Conservation (phyloP, 2,888 invertebrate genomes). For the Sericinus montela region DNA sequence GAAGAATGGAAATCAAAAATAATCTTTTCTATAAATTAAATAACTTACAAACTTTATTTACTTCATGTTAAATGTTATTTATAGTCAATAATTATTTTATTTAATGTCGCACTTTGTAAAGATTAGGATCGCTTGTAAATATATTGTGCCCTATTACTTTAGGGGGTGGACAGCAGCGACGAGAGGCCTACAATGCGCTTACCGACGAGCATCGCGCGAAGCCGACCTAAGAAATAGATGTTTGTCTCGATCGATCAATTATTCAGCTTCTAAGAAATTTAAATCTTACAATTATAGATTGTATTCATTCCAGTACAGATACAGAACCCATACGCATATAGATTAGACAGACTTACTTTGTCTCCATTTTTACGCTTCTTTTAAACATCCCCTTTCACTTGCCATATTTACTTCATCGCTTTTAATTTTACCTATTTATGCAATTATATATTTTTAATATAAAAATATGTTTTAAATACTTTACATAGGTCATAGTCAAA, state of each 20-base stretch:
- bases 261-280: constrained; percentile 21
- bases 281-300: not conserved
- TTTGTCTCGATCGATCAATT: constrained; percentile 43
- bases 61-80: too few relatives aligned
- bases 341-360: not conserved
- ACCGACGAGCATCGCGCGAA: constrained; percentile 65
- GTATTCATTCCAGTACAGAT: not conserved
- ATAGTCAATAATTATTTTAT: not conserved
- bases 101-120: constrained; percentile 3
- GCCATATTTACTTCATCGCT: not conserved
- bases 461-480: too few relatives aligned
- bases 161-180: constrained; percentile 71
- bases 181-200: constrained; percentile 61
- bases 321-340: not conserved
- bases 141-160: constrained; percentile 32
- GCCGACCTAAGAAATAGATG: constrained; percentile 75
- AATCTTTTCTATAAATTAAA: too few relatives aligned
- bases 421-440: not conserved
- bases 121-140: constrained; percentile 30
- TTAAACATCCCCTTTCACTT: too few relatives aligned
- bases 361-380: not conserved
- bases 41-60: too few relatives aligned
- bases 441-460: not conserved
- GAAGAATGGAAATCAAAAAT: too few relatives aligned
- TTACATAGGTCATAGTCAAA: too few relatives aligned